These are phyloP conservation scores for Diaphora mendica DNA, from an alignment of 2,888 invertebrate genomes.

Conservation along the genomic window DNA sequence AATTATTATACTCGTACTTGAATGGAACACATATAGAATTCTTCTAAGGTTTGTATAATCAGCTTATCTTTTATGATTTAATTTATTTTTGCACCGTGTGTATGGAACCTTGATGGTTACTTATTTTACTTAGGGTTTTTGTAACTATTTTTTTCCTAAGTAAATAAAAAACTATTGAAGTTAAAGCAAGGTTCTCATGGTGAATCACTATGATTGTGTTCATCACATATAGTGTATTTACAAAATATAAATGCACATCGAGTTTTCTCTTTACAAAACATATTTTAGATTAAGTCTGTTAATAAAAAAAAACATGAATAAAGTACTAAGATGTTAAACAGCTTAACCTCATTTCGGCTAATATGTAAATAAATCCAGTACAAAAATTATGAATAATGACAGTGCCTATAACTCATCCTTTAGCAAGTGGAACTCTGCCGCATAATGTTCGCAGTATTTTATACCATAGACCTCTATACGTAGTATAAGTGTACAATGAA, in stretches of 20 bases:
- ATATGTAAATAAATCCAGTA: constrained; percentile 33
- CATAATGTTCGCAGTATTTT: constrained; percentile 59
- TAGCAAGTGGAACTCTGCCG: constrained; percentile 44
- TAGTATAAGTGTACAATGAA: constrained; percentile 59
- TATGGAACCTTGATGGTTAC: background rate
- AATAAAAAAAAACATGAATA: background rate
- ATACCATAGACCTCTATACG: constrained; percentile 60
- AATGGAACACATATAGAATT: background rate
- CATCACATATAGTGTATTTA: too few relatives aligned
- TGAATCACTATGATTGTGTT: background rate
- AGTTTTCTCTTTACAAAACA: background rate
- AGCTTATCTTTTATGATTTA: background rate
- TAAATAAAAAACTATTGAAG: background rate
- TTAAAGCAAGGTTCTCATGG: background rate
- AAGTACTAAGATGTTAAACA: background rate
- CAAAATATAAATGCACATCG: background rate
- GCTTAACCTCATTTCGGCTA: constrained; percentile 1
- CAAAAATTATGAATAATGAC: constrained; percentile 38
- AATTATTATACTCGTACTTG: background rate
- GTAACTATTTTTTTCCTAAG: background rate
- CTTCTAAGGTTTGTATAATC: background rate
- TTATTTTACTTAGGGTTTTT: background rate
- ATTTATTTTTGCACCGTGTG: background rate
- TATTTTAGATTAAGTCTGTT: background rate
- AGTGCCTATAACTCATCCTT: constrained; percentile 44